Conservation (phyloP, 2,113 vertebrate genomes). For the Periophthalmodon schlosseri region DNA sequence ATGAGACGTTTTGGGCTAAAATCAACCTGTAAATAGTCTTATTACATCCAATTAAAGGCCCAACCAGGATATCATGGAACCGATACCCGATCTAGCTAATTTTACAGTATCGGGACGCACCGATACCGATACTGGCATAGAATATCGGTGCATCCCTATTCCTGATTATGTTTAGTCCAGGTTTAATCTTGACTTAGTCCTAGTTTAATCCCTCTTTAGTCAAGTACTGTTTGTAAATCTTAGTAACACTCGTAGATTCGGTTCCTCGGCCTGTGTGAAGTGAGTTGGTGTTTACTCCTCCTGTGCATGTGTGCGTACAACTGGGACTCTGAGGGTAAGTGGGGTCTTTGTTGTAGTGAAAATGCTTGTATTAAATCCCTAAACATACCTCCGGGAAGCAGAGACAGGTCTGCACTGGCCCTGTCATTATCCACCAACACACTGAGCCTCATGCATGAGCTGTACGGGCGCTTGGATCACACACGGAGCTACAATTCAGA, state of each 20-base stretch:
- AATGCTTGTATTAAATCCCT: constrained; percentile 29
- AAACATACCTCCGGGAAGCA: constrained; percentile 33
- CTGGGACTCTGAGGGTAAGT: constrained; percentile 24
- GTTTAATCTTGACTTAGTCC: neutral
- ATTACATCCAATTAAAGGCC: too few species aligned
- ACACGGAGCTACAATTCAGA: constrained; percentile 23
- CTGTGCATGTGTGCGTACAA: neutral
- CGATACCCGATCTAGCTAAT: too few species aligned
- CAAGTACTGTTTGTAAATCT: too few species aligned
- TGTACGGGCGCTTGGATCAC: constrained; percentile 23
- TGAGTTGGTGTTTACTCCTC: constrained; percentile 5
- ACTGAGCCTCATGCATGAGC: constrained; percentile 16
- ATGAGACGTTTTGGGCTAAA: too few species aligned
- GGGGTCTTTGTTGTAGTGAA: constrained; percentile 33
- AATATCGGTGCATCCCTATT: too few species aligned
- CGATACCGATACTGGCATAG: too few species aligned
- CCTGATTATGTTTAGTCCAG: too few species aligned
- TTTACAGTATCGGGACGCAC: too few species aligned
- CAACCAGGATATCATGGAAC: too few species aligned
- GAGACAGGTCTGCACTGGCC: constrained; percentile 39
- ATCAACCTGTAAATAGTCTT: too few species aligned
- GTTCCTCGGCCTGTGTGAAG: neutral
- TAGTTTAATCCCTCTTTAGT: neutral
- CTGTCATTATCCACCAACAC: constrained; percentile 21
- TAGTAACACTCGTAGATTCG: neutral